Evolutionary conservation across 2,888 invertebrate genomes (phyloP), one percentile per base, ranked within the genome.

Genomic region (Arenicola marina): DNA sequence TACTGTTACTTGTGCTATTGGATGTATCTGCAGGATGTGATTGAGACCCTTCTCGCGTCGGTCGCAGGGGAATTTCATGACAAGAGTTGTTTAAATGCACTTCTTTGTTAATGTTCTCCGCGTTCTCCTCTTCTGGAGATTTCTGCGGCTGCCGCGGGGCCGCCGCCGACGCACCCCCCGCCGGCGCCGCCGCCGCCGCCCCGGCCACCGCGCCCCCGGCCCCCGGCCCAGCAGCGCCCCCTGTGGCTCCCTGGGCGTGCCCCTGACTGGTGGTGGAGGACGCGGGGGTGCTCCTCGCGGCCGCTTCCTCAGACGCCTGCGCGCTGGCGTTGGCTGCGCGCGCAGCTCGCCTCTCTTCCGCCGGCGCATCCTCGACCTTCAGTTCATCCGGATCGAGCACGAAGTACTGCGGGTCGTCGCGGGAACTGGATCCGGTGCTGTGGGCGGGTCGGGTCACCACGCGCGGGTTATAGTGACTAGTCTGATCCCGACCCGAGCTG

Each of bases 1-100:
- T 70, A 57, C 64, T 60, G 48, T 67, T 69, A 18, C 62, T 62
- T 21, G 51, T 65, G 53, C 33, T 61, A 33, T 31, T 56, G 18
- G 31, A 31, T 7, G 56, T 45, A 4, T 38, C 51, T 26, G 31
- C 15, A 11, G 58, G 26, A n/a, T 28, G n/a, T 43, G 51, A 26
- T 32, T 67, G 65, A 11, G 66, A 55, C 15, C 63, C 63, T 15
- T 63, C 66, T 53, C 68, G 51, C 51, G 54, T 58, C 34, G 64
- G 69, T 51, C 68, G 46, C 53, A 68, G 45, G n/a, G 71, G 65
- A 28, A 71, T 66, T 31, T 71, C 66, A 29, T 60, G 56, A 56
- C 68, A 65, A n/a, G 69, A 67, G n/a, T 62, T 61, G 46, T 61
- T 65, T 28, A 54, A n/a, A 24, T 57, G 55, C 46, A 61, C 61